Conservation (phyloP, 2,888 invertebrate genomes). For the Rhagophthalmus giganteus region DNA sequence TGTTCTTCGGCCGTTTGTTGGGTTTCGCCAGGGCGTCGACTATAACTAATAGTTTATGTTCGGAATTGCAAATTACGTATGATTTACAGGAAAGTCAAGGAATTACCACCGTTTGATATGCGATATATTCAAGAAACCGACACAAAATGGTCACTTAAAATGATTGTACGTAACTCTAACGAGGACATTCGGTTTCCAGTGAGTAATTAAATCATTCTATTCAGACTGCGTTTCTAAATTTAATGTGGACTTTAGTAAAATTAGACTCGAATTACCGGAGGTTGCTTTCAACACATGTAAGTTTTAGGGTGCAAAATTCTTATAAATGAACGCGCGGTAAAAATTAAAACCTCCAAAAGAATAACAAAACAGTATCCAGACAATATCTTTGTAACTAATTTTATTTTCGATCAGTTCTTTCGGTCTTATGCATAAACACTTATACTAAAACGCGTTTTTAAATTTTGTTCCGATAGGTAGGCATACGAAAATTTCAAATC, state of each 20-base stretch:
- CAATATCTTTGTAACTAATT: too few relatives aligned
- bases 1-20: too few relatives aligned
- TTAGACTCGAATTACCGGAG: constrained; percentile 2
- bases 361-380: too few relatives aligned
- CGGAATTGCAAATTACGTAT: constrained; percentile 5
- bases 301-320: constrained; percentile 1
- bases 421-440: too few relatives aligned
- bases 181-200: constrained; percentile 19
- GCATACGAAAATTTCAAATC: too few relatives aligned
- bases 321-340: too few relatives aligned
- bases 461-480: too few relatives aligned
- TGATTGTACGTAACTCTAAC: constrained; percentile 41
- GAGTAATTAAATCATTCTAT: constrained; percentile 10
- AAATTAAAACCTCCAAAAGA: too few relatives aligned
- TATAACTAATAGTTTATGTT: too few relatives aligned
- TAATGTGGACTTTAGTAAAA: constrained; percentile 4
- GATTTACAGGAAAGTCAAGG: constrained; percentile 54
- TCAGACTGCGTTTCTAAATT: constrained; percentile 5
- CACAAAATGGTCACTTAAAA: constrained; percentile 65
- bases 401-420: too few relatives aligned
- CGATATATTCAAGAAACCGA: constrained; percentile 69
- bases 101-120: constrained; percentile 55
- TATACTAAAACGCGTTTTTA: too few relatives aligned
- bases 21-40: too few relatives aligned
- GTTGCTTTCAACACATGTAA: background rate